Conservation (phyloP, 2,888 invertebrate genomes). For the Phengaris alcon region DNA sequence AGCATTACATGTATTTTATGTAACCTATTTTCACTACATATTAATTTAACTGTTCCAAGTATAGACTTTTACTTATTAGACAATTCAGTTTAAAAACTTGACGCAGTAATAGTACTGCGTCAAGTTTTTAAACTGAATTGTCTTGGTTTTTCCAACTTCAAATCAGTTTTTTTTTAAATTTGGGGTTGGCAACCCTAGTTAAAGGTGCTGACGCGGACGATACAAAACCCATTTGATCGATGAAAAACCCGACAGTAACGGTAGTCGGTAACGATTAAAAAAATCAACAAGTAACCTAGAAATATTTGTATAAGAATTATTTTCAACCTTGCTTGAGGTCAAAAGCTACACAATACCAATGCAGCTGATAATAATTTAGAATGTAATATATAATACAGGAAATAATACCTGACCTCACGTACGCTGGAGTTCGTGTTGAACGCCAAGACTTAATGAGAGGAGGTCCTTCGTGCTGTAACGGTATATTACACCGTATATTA, state of each 20-base stretch:
- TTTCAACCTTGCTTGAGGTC: conserved; percentile 27
- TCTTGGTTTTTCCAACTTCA: no score
- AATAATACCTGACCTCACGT: conserved; percentile 24
- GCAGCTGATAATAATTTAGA: conserved; percentile 24
- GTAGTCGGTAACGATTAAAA: background rate
- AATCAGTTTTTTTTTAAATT: no score
- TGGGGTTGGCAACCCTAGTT: no score
- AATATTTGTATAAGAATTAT: background rate
- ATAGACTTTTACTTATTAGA: no score
- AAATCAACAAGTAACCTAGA: conserved; percentile 10
- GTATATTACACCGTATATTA: background rate
- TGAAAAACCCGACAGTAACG: background rate
- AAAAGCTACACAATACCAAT: conserved; percentile 3
- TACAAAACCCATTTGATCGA: background rate
- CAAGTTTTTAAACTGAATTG: no score
- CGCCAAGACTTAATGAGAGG: conserved; percentile 19
- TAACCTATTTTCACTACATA: no score
- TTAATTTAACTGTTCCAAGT: no score
- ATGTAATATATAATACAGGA: conserved; percentile 31
- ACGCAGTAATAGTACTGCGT: no score
- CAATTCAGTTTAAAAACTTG: no score
- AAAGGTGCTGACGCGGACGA: no score
- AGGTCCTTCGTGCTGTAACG: background rate
- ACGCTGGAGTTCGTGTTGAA: conserved; percentile 8
- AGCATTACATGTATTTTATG: no score